Percentiles rank a stretch among this genome's conserved stretches.
Evolutionary conservation across 1,140 invertebrate species (phyloP).

Genomic region (Branchinecta lynchi): DNA sequence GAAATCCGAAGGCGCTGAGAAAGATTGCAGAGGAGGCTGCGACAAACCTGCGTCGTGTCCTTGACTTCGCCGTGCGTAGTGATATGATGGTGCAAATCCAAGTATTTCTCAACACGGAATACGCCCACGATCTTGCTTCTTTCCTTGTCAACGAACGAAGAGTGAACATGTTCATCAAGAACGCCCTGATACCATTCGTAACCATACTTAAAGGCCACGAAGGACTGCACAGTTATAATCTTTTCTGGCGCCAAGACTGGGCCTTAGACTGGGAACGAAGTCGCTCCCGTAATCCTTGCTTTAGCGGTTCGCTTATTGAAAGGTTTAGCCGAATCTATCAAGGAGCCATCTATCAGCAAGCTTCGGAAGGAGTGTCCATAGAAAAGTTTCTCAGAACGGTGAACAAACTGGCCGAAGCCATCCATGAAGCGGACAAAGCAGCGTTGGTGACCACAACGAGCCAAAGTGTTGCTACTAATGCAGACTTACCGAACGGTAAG

Average conservation of each 20-base stretch:
- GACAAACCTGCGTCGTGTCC: neutral
- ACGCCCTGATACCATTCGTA: neutral
- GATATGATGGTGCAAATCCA: neutral
- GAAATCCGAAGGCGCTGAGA: neutral
- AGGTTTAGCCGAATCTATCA: neutral
- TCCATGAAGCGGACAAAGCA: neutral
- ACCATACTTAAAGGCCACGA: neutral
- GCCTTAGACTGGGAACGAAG: neutral
- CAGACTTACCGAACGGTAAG: neutral
- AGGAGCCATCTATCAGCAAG: neutral
- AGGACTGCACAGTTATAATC: neutral
- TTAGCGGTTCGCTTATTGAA: neutral
- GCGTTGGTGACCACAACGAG: neutral
- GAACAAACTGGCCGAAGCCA: neutral
- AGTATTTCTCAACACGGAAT: neutral
- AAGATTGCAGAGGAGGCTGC: neutral
- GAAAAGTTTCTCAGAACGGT: constrained; percentile 1
- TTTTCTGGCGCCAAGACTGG: constrained; percentile 6
- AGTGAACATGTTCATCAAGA: neutral
- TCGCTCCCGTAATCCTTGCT: neutral
- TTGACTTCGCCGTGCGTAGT: neutral
- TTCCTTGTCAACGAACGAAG: neutral
- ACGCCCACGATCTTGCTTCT: neutral
- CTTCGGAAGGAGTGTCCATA: neutral
- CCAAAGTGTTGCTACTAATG: neutral